These are phyloP conservation scores for Tipula vernalis DNA, from an alignment of 2,888 invertebrate species.

Conservation along the genomic window DNA sequence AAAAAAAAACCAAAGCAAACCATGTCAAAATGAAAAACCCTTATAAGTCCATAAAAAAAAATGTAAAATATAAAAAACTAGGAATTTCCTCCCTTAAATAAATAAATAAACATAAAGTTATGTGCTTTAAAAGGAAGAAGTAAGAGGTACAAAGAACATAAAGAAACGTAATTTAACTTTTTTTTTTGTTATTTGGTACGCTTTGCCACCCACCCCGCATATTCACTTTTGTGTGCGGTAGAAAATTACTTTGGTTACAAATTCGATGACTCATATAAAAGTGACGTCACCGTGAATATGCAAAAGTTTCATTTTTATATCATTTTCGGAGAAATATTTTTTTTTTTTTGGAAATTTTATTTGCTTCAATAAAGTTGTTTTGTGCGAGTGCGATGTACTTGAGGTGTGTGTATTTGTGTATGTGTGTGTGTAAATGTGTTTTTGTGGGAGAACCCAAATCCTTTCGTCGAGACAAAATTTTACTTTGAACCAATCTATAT, in stretches of 20 bases:
- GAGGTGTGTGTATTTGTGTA: neutral
- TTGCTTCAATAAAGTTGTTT: neutral
- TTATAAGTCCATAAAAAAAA: neutral
- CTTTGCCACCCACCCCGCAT: neutral
- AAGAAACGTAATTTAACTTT: neutral
- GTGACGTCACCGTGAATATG: neutral
- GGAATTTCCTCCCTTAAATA: constrained; percentile 5
- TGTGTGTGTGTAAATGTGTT: neutral
- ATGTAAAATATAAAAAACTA: neutral
- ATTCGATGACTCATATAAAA: neutral
- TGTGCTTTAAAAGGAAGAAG: neutral
- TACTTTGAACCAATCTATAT: neutral
- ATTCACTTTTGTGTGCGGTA: neutral
- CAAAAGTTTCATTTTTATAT: neutral
- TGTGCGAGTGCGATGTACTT: neutral
- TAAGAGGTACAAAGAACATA: neutral
- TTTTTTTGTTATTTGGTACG: neutral
- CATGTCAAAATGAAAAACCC: neutral
- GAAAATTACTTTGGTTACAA: neutral
- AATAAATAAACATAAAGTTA: constrained; percentile 1
- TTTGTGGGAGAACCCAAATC: neutral
- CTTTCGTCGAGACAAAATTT: neutral
- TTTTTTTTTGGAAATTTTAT: neutral
- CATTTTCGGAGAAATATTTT: neutral
- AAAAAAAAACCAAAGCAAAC: neutral